Evolutionary conservation across 1,140 invertebrate species (phyloP).

Genomic region (Diplogasteroides magnus): DNA sequence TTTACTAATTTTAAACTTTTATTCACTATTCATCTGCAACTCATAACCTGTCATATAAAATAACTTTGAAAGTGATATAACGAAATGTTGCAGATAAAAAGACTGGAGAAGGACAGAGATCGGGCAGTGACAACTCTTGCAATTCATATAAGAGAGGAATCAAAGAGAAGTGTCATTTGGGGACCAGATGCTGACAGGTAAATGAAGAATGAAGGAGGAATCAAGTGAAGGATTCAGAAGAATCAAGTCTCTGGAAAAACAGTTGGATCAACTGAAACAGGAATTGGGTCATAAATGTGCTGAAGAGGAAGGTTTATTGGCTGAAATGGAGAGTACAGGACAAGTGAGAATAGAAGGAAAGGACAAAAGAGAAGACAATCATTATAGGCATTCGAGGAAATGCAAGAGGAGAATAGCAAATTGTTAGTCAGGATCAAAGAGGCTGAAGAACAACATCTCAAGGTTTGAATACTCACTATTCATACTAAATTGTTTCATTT

Average conservation of each 20-base stretch:
- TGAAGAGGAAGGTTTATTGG: slow-evolving; percentile 92
- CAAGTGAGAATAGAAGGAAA: slow-evolving; percentile 87
- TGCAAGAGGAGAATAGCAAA: slow-evolving; percentile 96
- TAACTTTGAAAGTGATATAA: too few relatives aligned
- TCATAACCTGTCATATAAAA: too few relatives aligned
- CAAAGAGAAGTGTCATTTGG: too few relatives aligned
- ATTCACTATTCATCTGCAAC: too few relatives aligned
- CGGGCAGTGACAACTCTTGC: too few relatives aligned
- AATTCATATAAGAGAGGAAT: too few relatives aligned
- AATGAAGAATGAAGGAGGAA: too few relatives aligned
- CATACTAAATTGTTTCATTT: neutral
- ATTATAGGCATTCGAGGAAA: slow-evolving; percentile 95
- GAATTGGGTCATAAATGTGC: slow-evolving; percentile 39
- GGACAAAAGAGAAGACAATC: slow-evolving; percentile 99
- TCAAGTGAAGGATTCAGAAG: slow-evolving; percentile 32
- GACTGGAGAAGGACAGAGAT: too few relatives aligned
- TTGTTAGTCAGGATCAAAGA: slow-evolving; percentile 90
- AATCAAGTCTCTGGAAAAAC: slow-evolving; percentile 36
- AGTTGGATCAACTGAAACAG: slow-evolving; percentile 34
- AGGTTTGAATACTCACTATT: slow-evolving; percentile 55
- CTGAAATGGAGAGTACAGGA: slow-evolving; percentile 90
- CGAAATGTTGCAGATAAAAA: too few relatives aligned
- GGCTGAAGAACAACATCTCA: slow-evolving; percentile 98
- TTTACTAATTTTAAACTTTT: too few relatives aligned
- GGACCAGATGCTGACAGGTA: too few relatives aligned